phyloP scores from a whole-genome alignment of 1,140 invertebrate genomes.

The Lerema accius region DNA sequence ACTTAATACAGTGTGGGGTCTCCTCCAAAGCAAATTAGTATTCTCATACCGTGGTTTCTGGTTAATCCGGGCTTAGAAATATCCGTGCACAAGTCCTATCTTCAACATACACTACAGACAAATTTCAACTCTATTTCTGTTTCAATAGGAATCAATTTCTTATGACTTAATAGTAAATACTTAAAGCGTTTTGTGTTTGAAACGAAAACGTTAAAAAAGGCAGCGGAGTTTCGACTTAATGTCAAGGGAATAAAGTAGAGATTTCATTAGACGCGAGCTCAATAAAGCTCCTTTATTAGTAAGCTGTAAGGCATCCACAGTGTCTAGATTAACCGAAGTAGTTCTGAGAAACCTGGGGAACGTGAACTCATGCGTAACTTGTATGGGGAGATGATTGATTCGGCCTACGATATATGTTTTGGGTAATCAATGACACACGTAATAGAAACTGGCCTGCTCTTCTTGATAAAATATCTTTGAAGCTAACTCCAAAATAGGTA shows the following conservation, averaged over 20 bases:
- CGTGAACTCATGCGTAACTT: no score
- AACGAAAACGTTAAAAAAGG: neutral
- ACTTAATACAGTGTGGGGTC: constrained; percentile 10
- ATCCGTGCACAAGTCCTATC: constrained; percentile 2
- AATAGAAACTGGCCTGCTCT: no score
- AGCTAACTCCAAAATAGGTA: no score
- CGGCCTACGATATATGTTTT: no score
- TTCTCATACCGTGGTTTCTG: constrained; percentile 13
- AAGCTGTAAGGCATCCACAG: constrained; percentile 6
- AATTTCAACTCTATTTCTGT: constrained; percentile 1
- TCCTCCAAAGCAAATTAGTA: constrained; percentile 18
- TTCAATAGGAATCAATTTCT: no score
- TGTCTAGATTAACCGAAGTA: constrained; percentile 12
- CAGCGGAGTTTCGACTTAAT: neutral
- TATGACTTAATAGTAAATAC: no score
- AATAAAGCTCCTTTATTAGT: constrained; percentile 8
- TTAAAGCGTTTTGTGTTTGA: neutral
- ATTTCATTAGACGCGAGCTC: neutral
- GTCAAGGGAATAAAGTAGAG: neutral
- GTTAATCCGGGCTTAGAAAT: constrained; percentile 21
- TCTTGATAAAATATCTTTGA: no score
- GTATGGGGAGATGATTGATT: no score
- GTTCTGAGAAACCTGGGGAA: constrained; percentile 10
- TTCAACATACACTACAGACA: neutral
- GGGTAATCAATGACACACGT: no score